A percentile compares a stretch with the other conserved stretches of the same genome.
Evolutionary conservation across 2,888 invertebrate species (phyloP).

Genomic region (Acrobasis consociella): DNA sequence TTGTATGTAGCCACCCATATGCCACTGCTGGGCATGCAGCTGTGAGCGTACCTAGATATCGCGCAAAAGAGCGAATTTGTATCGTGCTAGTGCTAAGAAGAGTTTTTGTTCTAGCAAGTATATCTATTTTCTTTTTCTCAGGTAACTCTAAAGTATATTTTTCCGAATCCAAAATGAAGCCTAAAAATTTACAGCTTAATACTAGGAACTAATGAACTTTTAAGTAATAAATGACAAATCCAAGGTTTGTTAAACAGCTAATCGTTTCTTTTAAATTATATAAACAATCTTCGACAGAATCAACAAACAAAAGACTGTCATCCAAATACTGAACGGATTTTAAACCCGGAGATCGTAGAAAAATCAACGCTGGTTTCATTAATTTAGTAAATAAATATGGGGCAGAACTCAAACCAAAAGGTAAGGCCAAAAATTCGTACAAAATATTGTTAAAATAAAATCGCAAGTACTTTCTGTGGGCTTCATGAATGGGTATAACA

Average conservation of each 20-base stretch:
- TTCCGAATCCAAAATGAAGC: slow-evolving; percentile 18
- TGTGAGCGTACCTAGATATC: slow-evolving; percentile 15
- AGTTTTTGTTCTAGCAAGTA: background rate
- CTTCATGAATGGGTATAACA: slow-evolving; percentile 15
- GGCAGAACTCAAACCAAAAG: slow-evolving; percentile 26
- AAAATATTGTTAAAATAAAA: slow-evolving; percentile 22
- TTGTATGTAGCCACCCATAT: slow-evolving; percentile 30
- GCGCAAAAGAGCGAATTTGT: slow-evolving; percentile 15
- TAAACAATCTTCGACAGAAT: slow-evolving; percentile 15
- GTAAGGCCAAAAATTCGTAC: slow-evolving; percentile 27
- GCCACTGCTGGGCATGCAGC: slow-evolving; percentile 23
- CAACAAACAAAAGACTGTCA: slow-evolving; percentile 22
- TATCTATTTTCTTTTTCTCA: background rate
- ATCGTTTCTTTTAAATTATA: slow-evolving; percentile 22
- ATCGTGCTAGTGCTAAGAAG: slow-evolving; percentile 3
- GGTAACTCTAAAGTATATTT: slow-evolving; percentile 15
- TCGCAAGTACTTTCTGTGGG: slow-evolving; percentile 22
- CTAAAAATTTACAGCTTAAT: slow-evolving; percentile 16
- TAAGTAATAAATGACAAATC: slow-evolving; percentile 25
- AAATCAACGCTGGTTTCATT: slow-evolving; percentile 24
- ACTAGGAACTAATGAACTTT: slow-evolving; percentile 9
- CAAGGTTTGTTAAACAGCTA: slow-evolving; percentile 17
- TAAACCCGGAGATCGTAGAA: slow-evolving; percentile 18
- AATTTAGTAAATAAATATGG: slow-evolving; percentile 27
- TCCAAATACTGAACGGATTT: slow-evolving; percentile 23